Evolutionary conservation across 2,113 vertebrate genomes (phyloP), one percentile per base, ranked within the genome.

Genomic region (Anser brachyrhynchus): DNA sequence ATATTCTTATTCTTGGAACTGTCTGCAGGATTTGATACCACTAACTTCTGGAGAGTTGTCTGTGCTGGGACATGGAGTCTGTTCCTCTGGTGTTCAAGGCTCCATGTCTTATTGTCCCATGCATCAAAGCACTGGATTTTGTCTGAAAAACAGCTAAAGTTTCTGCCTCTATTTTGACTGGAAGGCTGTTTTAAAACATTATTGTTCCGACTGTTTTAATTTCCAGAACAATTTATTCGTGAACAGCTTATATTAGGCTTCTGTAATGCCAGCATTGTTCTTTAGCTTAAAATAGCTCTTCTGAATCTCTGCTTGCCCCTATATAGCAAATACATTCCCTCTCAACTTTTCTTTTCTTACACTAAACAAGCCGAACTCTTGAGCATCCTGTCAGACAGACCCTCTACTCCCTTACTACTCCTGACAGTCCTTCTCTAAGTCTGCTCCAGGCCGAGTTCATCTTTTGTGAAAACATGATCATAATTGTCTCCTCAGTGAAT

Each of bases 91-190:
- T 89, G 12, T 61, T 94, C 29, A 22, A 85, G 62, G 52, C 77
- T 91, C 33, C 35, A 57, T 29, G 25, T 74, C 31, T 86, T 55
- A 81, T 86, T 94, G 86, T 84, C 46, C 31, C 44, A 43, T 43
- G 28, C 9, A 75, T 59, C 77, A 89, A 89, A 86, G 10, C 11
- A 43, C 22, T 5, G 44, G 4, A 81, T 64, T 78, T 64, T 1
- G 41, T 66, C 52, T 75, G 49, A 94, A 93, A 86, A 74, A 1
- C 37, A 64, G 54, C 33, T 87, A 82, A 79, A 46, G 62, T 66
- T 94, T 90, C 65, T 94, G 76, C 52, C 17, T 96, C 65, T 94
- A 39, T 93, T 95, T 97, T 90, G 46, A 43, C 74, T 97, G 91
- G 85, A 92, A 92, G 35, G 37, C 21, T 84, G 44, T 31, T 90